A percentile compares a stretch with the other conserved stretches of the same genome.
Evolutionary conservation across 2,888 invertebrate genomes (phyloP).

Genomic region (Harpalus rufipes): DNA sequence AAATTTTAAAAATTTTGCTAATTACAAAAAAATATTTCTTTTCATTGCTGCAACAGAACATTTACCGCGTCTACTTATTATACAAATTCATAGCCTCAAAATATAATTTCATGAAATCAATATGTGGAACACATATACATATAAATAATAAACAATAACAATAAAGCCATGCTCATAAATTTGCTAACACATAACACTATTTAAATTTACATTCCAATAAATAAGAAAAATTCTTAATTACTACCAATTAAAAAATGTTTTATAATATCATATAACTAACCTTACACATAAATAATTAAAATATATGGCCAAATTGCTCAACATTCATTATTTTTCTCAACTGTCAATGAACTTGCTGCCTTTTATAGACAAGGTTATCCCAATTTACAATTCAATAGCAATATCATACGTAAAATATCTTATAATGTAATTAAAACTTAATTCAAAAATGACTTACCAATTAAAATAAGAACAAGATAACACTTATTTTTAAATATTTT

Average conservation of each 20-base stretch:
- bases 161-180: neutral
- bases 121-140: slow-evolving; percentile 1
- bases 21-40: slow-evolving; percentile 3
- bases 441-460: slow-evolving; percentile 23
- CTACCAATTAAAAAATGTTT: neutral
- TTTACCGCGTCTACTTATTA: slow-evolving; percentile 38
- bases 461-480: slow-evolving; percentile 29
- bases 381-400: slow-evolving; percentile 15
- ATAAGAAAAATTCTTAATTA: neutral
- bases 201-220: neutral
- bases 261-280: slow-evolving; percentile 1
- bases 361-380: slow-evolving; percentile 57
- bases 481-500: slow-evolving; percentile 59
- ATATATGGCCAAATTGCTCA: slow-evolving; percentile 38
- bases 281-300: slow-evolving; percentile 44
- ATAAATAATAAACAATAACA: slow-evolving; percentile 15
- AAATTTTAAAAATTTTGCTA: slow-evolving; percentile 11
- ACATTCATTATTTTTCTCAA: slow-evolving; percentile 62
- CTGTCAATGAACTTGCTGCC: slow-evolving; percentile 65
- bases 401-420: slow-evolving; percentile 31
- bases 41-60: neutral
- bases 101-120: slow-evolving; percentile 41
- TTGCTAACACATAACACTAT: neutral
- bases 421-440: neutral
- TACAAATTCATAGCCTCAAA: slow-evolving; percentile 46